These are phyloP conservation scores for Heliconius aoede DNA, from an alignment of 2,888 invertebrate genomes.

Conservation along the genomic window DNA sequence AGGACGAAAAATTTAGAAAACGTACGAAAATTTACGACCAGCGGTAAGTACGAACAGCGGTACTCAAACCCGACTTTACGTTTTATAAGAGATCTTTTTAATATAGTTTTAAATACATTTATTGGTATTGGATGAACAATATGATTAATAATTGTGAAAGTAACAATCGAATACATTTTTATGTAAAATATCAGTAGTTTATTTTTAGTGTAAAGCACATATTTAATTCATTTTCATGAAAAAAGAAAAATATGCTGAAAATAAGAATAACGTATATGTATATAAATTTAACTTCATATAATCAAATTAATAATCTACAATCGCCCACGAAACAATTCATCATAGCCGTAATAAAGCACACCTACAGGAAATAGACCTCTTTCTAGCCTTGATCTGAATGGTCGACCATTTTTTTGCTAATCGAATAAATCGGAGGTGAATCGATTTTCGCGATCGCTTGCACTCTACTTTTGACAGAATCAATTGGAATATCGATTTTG, in stretches of 20 bases:
- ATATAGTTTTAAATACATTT: no score
- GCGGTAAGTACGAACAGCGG: no score
- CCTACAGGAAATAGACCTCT: conserved; percentile 63
- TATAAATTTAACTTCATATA: not conserved
- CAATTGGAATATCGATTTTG: conserved; percentile 71
- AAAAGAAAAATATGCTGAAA: not conserved
- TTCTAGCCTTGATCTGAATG: conserved; percentile 71
- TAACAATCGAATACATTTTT: no score
- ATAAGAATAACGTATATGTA: not conserved
- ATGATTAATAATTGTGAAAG: no score
- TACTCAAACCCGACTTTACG: no score
- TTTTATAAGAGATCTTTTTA: no score
- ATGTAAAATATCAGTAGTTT: no score
- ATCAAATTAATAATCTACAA: conserved; percentile 6
- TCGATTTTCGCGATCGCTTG: conserved; percentile 75
- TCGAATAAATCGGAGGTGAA: conserved; percentile 73
- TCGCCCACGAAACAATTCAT: conserved; percentile 23
- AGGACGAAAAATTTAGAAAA: no score
- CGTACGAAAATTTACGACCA: no score
- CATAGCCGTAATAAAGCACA: conserved; percentile 47
- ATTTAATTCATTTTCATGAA: not conserved
- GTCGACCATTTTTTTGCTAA: conserved; percentile 75
- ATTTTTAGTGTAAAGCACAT: no score
- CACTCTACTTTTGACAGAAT: conserved; percentile 75
- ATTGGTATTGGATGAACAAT: no score